Evolutionary conservation across 2,888 invertebrate genomes (phyloP), one percentile per base, ranked within the genome.

Genomic region (Pheosia tremula): DNA sequence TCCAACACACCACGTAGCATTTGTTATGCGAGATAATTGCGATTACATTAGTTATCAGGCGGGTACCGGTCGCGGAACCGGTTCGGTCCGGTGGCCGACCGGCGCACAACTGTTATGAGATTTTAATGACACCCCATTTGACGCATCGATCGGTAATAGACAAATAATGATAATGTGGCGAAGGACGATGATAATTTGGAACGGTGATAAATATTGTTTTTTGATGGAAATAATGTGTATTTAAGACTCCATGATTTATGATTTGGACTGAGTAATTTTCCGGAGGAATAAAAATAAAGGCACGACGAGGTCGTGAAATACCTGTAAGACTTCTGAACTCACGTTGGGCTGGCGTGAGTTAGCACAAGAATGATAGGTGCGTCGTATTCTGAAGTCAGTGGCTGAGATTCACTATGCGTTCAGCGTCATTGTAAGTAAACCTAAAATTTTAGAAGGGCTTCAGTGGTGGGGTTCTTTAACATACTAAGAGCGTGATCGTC

Each of bases 111-210:
- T 53, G 53, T 73, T 69, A 72, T 72, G 64, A 60, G 45, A 62
- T 64, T 72, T 74, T 70, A 74, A 74, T 77, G 65, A 57, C 63
- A 64, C 62, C 66, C 52, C 61, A 60, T 59, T 74, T 70, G 77
- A 59, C 63, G 61, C 41, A 53, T 53, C 59, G 59, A 59, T 59
- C 53, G 59, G 53, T 43, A 59, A 59, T 53, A 52, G 59, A 53
- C 53, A 59, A 59, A 59, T 11, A 41, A 41, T 54, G 52, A 6
- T 53, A 47, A 38, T 38, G n/a, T 7, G 4, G 24, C 54, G 13
- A 50, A 50, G 50, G 50, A 54, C 54, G 54, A 54, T 10, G 24
- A 47, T 47, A 47, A 47, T 47, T 47, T 47, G 47, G 47, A 9
- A n/a, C 47, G 47, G 47, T 9, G 50, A 50, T 50, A 50, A 24